These are phyloP conservation scores for Glareola pratincola DNA, from an alignment of 2,113 vertebrate genomes.

Conservation along the genomic window DNA sequence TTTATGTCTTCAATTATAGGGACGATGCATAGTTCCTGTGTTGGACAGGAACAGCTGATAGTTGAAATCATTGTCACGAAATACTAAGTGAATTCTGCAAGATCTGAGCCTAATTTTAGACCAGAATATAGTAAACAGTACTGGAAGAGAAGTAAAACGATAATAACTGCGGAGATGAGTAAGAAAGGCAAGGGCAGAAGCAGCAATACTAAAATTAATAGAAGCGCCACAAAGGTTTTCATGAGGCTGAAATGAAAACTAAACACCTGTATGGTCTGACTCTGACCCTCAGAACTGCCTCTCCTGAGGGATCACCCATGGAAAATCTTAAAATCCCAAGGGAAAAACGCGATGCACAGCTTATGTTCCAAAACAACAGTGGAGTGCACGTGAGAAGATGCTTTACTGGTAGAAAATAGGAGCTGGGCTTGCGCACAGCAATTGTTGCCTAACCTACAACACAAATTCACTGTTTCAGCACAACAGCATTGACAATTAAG, in stretches of 20 bases:
- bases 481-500: neutral
- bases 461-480: neutral
- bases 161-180: neutral
- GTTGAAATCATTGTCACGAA: neutral
- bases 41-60: neutral
- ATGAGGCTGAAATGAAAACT: neutral
- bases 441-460: neutral
- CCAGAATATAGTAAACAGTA: neutral
- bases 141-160: neutral
- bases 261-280: neutral
- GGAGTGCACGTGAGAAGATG: neutral
- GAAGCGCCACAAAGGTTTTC: neutral
- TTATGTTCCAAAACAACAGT: neutral
- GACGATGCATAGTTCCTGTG: neutral
- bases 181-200: neutral
- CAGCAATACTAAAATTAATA: neutral
- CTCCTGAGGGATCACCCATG: neutral
- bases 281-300: neutral
- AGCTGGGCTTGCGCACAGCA: neutral
- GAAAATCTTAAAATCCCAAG: neutral
- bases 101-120: neutral
- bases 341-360: fast-evolving
- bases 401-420: neutral
- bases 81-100: neutral
- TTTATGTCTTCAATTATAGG: neutral